phyloP scores from a whole-genome alignment of 2,113 vertebrate genomes.

The Leptodactylus fuscus region DNA sequence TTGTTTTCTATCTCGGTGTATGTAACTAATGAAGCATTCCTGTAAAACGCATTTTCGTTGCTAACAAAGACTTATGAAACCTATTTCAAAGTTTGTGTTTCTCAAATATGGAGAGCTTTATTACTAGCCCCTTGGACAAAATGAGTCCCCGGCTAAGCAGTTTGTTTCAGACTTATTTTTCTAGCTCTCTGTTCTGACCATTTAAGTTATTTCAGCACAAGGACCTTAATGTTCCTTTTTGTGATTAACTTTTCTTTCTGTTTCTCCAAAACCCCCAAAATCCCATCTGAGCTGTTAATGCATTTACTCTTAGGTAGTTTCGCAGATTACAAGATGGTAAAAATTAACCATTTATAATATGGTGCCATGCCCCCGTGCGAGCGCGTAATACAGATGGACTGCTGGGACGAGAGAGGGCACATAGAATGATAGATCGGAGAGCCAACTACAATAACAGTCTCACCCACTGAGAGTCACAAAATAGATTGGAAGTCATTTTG shows the following conservation, averaged over 20 bases:
- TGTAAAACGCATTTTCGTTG: not conserved
- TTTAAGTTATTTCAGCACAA: constrained; percentile 49
- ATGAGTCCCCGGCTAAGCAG: not conserved
- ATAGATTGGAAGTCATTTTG: constrained; percentile 60
- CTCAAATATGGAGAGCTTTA: not conserved
- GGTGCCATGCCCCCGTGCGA: not conserved
- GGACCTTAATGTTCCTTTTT: constrained; percentile 49
- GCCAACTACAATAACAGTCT: constrained; percentile 48
- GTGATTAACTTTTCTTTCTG: constrained; percentile 43
- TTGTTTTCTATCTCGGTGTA: not conserved
- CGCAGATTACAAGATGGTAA: constrained; percentile 44
- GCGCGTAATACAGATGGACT: constrained; percentile 18
- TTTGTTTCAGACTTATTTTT: constrained; percentile 33
- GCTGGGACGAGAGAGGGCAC: constrained; percentile 21
- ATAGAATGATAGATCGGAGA: constrained; percentile 42
- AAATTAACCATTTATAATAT: constrained; percentile 55
- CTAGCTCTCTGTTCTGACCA: not conserved
- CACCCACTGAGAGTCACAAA: constrained; percentile 57
- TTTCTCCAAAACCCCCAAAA: constrained; percentile 43
- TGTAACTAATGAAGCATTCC: not conserved
- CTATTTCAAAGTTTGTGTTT: constrained; percentile 7
- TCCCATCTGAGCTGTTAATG: constrained; percentile 49
- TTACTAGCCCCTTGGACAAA: not conserved
- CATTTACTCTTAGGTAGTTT: constrained; percentile 48
- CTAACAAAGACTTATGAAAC: not conserved